A percentile compares a stretch with the other conserved stretches of the same genome.
These are phyloP conservation scores for Solenopsis fugax DNA, from an alignment of 1,140 invertebrate species.

Conservation along the genomic window DNA sequence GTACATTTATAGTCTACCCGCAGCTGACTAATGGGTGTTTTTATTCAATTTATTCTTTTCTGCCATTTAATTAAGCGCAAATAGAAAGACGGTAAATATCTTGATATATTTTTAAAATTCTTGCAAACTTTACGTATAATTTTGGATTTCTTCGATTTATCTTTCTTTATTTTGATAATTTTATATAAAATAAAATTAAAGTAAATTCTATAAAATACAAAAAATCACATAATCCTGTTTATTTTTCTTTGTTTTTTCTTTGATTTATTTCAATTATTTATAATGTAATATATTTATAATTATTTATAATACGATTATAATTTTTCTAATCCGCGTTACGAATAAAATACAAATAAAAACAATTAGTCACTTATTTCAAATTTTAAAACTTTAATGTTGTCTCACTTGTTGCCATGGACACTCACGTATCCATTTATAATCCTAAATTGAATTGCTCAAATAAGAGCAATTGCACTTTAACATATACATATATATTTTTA, in stretches of 20 bases:
- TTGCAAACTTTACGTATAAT: background rate
- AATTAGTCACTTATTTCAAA: background rate
- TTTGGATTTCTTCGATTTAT: background rate
- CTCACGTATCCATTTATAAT: background rate
- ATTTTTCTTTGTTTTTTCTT: background rate
- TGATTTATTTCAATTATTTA: background rate
- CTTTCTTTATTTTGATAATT: background rate
- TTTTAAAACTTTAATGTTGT: background rate
- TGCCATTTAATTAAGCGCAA: conserved; percentile 2
- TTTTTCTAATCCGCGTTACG: background rate
- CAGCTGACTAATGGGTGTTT: background rate
- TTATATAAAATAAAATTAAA: background rate
- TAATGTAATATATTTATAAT: background rate
- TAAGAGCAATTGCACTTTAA: background rate
- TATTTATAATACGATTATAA: background rate
- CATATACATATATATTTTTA: background rate
- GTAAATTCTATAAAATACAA: background rate
- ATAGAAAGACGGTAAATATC: background rate
- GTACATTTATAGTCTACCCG: background rate
- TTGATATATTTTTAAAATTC: background rate
- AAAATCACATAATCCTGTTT: background rate
- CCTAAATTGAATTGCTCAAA: conserved; percentile 11
- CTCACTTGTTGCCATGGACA: background rate
- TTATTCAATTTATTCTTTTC: background rate
- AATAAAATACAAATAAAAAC: background rate